Conservation (phyloP, 2,888 invertebrate genomes). For the Pycnomerus fuliginosus region DNA sequence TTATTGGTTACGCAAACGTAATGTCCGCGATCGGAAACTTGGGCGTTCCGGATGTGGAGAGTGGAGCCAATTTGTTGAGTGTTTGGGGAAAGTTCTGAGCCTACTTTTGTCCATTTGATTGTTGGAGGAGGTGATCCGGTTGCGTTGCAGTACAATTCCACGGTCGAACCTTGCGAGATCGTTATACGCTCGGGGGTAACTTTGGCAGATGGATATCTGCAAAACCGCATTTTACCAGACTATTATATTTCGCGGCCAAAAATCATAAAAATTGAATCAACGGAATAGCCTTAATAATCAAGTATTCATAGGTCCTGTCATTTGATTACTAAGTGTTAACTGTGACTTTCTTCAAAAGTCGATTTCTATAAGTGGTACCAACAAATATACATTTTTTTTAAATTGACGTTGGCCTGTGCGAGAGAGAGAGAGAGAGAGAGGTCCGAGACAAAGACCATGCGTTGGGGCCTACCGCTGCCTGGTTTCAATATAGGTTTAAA, state of each 20-base stretch:
- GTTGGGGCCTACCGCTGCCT: too few species aligned
- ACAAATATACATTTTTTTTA: too few species aligned
- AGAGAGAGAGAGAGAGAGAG: too few species aligned
- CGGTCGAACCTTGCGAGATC: constrained; percentile 65
- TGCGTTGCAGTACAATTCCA: constrained; percentile 73
- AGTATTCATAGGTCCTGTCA: too few species aligned
- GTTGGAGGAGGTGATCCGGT: constrained; percentile 73
- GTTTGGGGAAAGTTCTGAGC: constrained; percentile 58
- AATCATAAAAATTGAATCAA: too few species aligned
- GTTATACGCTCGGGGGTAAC: constrained; percentile 66
- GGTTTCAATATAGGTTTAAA: too few species aligned
- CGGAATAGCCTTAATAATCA: too few species aligned
- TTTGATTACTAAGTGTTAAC: too few species aligned
- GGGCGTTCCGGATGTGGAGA: constrained; percentile 67
- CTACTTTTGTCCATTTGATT: constrained; percentile 80
- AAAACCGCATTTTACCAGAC: not conserved
- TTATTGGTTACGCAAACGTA: constrained; percentile 78
- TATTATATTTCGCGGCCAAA: not conserved
- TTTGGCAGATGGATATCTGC: constrained; percentile 52
- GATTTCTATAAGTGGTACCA: too few species aligned
- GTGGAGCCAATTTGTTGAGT: constrained; percentile 59
- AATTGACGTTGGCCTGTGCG: too few species aligned
- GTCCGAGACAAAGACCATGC: too few species aligned
- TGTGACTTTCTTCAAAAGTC: too few species aligned
- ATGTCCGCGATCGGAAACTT: constrained; percentile 75